Base-by-base conservation (phyloP, 2,888 invertebrate species). In the Phalera bucephala region DNA sequence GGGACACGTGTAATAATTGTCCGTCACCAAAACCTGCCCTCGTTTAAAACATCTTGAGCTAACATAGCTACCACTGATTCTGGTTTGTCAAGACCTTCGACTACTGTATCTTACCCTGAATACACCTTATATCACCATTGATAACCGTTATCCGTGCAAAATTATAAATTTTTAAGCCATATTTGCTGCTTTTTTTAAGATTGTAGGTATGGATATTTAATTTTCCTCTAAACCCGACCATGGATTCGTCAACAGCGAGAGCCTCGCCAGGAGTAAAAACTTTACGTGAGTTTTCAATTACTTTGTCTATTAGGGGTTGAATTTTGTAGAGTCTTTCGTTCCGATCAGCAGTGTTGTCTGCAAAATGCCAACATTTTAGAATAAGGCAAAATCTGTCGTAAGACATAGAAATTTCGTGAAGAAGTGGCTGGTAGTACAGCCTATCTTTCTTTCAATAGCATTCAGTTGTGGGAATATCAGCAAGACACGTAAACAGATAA, bases 151-250 rank as follows among this genome's bases (percentile, higher is more conserved):
- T 33, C 33, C 8, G 42, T 40, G 32, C 42, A 49, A 13, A 45
- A 21, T 36, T 49, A 31, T 49, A 49, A 25, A 45, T 37, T 40
- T 42, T 39, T 23, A 49, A 40, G 23, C 48, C 45, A 20, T 45
- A 49, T 29, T 42, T 42, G 19, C 15, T 28, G 26, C 29, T 33
- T 11, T 45, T 49, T 26, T 41, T 31, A 12, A 38, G 36, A 23
- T 40, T 40, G 19, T 44, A 40, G 8, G 27, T 28, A 10, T 36
- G 36, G 20, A 45, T 15, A 27, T 23, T 29, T 17, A 37, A 22
- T 23, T 21, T 36, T 26, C 45, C 45, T 30, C 40, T 11, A 29
- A 45, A 45, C 27, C 32, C 34, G 14, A 45, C 40, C 40, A 45
- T 36, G 14, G 44, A 39, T 32, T 45, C 45, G 31, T 49, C 42